These are phyloP conservation scores for Micromesistius poutassou DNA, from an alignment of 2,797 vertebrate species.

Conservation along the genomic window DNA sequence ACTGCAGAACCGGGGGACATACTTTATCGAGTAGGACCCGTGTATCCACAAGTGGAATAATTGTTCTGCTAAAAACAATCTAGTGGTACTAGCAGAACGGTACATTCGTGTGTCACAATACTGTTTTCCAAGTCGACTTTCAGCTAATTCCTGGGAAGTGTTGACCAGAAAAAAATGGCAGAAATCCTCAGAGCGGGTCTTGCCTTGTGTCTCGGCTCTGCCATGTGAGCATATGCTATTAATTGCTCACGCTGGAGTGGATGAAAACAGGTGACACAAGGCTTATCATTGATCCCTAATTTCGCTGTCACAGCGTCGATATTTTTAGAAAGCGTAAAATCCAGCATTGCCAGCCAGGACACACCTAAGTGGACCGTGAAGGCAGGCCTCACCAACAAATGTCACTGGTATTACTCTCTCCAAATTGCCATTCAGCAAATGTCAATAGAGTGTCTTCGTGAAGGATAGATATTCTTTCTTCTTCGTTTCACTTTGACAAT, in stretches of 20 bases:
- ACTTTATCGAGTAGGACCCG: background rate
- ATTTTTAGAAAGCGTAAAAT: conserved; percentile 28
- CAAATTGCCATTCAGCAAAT: conserved; percentile 60
- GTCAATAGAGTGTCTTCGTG: conserved; percentile 50
- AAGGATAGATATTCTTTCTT: conserved; percentile 20
- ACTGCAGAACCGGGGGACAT: background rate
- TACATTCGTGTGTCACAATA: too few relatives aligned
- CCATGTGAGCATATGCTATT: background rate
- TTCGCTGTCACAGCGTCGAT: conserved; percentile 26
- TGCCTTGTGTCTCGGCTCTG: too few relatives aligned
- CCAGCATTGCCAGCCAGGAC: conserved; percentile 25
- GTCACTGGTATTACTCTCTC: conserved; percentile 50
- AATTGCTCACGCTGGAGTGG: background rate
- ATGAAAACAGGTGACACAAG: background rate
- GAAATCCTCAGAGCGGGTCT: background rate
- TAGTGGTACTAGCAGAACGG: background rate
- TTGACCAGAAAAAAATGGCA: too few relatives aligned
- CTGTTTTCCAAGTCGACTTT: background rate
- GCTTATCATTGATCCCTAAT: conserved; percentile 38
- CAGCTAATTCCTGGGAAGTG: background rate
- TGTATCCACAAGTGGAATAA: background rate
- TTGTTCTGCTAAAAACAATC: background rate
- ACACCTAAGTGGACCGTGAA: conserved; percentile 33
- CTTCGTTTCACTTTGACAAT: conserved; percentile 15
- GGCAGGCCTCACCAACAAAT: conserved; percentile 47